Evolutionary conservation across 2,113 vertebrate genomes (phyloP), one percentile per base, ranked within the genome.

Genomic region (Pseudopipra pipra): DNA sequence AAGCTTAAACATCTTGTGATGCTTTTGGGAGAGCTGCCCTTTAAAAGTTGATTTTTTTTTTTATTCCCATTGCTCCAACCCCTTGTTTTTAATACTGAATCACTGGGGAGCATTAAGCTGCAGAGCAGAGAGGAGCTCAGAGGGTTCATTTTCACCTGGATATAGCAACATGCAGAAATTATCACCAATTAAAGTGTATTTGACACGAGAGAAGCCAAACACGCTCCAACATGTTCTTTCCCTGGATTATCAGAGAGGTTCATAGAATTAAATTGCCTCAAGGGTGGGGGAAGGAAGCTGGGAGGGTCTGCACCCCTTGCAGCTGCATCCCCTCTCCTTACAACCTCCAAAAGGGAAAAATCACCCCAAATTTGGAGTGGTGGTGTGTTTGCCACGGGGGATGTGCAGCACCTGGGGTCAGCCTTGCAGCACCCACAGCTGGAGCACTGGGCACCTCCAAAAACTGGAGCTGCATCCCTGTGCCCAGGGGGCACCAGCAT

Each of bases 381-480:
- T 10, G 30, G 9, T 7, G 35, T 35, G 3, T 74, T 66, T 94
- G 28, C 28, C 0, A 0, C 37, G 44, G 51, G 37, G 58, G 37
- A 8, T 33, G 4, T 14, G 35, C 10, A 5, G n/a, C 25, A 7
- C 27, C 25, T 2, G 1, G 30, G 31, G 51, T 37, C 0, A 6
- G n/a, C 9, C 41, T n/a, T 46, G 67, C 59, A n/a, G 63, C 17
- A 31, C 5, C n/a, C n/a, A n/a, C n/a, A n/a, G n/a, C n/a, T n/a
- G n/a, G n/a, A n/a, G n/a, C n/a, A 8, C 12, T 1, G 20, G 17
- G 24, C 7, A 30, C 11, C 49, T 68, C 39, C 39, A 11, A 35
- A 28, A 17, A 1, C n/a, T 27, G 49, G 7, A 1, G 18, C 51
- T 20, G n/a, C n/a, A 11, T 24, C 65, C 0, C 0, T 17, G 35